Evolutionary conservation across 2,797 vertebrate species (phyloP).

Genomic region (Bucorvus abyssinicus): DNA sequence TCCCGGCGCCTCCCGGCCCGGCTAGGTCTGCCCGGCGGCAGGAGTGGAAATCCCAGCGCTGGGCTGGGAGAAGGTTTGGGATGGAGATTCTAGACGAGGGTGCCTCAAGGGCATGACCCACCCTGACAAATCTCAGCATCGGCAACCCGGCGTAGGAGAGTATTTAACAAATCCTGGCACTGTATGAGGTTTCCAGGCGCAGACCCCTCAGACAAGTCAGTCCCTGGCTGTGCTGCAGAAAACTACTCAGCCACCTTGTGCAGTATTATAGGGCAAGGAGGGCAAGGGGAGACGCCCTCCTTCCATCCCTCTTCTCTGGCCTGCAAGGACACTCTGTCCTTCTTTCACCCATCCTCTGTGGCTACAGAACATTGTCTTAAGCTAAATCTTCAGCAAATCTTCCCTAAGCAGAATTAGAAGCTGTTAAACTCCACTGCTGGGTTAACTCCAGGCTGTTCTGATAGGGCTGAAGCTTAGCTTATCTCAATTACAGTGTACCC

Average conservation of each 20-base stretch:
- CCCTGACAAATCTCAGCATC: not conserved
- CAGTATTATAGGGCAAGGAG: not conserved
- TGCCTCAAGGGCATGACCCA: not conserved
- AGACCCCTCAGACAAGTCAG: not conserved
- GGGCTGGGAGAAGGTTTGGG: not conserved
- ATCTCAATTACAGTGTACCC: not conserved
- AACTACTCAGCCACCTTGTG: not conserved
- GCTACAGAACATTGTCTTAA: constrained; percentile 10
- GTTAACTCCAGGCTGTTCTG: not conserved
- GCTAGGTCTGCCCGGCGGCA: not conserved
- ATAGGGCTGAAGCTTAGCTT: not conserved
- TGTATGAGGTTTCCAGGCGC: not conserved
- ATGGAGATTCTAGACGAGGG: not conserved
- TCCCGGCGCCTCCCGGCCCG: not conserved
- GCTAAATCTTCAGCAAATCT: constrained; percentile 35
- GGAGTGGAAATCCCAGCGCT: not conserved
- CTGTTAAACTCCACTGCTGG: not conserved
- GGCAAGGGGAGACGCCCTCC: not conserved
- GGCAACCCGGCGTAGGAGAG: not conserved
- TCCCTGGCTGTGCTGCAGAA: not conserved
- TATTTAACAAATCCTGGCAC: not conserved
- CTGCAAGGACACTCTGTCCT: constrained; percentile 30
- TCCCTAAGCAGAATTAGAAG: constrained; percentile 24
- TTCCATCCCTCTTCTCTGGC: not conserved
- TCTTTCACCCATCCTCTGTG: not conserved